phyloP scores from a whole-genome alignment of 1,140 invertebrate genomes.

The Diorhabda sublineata region DNA sequence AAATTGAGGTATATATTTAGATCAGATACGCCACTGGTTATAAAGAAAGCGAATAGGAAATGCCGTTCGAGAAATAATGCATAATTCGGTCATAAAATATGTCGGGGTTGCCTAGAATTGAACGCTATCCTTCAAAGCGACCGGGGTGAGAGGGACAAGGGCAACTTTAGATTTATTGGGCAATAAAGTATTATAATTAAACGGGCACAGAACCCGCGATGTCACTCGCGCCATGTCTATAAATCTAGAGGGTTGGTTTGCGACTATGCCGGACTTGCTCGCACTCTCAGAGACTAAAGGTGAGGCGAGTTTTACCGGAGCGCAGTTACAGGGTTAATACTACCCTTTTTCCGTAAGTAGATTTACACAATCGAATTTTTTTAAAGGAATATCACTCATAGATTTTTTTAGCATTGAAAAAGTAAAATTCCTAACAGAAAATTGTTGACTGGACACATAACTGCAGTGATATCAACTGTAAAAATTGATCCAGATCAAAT shows the following conservation, averaged over 20 bases:
- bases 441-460: too few species aligned
- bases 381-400: too few species aligned
- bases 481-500: too few species aligned
- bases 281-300: conserved; percentile 36
- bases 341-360: too few species aligned
- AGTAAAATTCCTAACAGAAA: too few species aligned
- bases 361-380: too few species aligned
- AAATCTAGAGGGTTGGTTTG: conserved; percentile 37
- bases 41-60: conserved; percentile 34
- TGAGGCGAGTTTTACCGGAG: conserved; percentile 26
- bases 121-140: conserved; percentile 49
- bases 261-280: conserved; percentile 21
- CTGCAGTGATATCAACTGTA: too few species aligned
- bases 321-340: neutral
- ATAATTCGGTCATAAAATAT: conserved; percentile 52
- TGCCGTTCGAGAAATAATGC: conserved; percentile 43
- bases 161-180: conserved; percentile 47
- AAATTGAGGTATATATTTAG: too few species aligned
- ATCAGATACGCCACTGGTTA: conserved; percentile 1
- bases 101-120: conserved; percentile 47
- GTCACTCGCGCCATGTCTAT: conserved; percentile 43
- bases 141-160: conserved; percentile 32
- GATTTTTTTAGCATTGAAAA: too few species aligned
- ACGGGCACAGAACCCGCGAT: conserved; percentile 45
- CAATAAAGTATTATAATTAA: conserved; percentile 51